Conservation (phyloP, 2,113 vertebrate genomes). For the Varanus komodoensis region DNA sequence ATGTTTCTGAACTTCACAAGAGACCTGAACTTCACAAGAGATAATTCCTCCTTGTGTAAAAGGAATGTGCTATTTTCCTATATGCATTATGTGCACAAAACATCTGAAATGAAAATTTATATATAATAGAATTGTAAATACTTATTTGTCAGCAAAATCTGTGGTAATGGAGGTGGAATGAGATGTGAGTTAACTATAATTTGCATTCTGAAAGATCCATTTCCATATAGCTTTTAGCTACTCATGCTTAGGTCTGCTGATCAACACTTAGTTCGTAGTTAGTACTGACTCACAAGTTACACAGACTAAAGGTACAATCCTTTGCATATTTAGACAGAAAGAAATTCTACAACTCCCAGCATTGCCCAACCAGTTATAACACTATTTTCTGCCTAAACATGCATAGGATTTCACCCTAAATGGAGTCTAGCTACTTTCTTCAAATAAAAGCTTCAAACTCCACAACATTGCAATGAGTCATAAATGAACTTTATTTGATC, state of each 20-base stretch:
- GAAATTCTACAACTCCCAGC: too few species aligned
- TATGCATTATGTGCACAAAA: not conserved
- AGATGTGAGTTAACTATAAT: not conserved
- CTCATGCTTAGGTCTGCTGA: not conserved
- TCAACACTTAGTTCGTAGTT: not conserved
- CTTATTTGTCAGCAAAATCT: not conserved
- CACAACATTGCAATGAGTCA: conserved; percentile 8
- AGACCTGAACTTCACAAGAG: not conserved
- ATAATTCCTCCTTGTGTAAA: not conserved
- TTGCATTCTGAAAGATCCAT: not conserved
- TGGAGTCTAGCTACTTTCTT: not conserved
- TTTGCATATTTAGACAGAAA: too few species aligned
- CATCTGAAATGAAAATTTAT: not conserved
- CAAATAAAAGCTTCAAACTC: conserved; percentile 3
- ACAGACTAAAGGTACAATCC: too few species aligned
- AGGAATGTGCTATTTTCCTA: not conserved
- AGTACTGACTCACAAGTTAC: not conserved
- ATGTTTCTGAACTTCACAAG: conserved; percentile 13
- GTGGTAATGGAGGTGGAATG: too few species aligned
- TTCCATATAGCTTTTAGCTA: not conserved
- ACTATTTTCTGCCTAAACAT: too few species aligned
- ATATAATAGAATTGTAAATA: not conserved
- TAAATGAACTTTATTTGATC: conserved; percentile 28
- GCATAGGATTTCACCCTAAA: not conserved
- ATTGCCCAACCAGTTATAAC: too few species aligned